Evolutionary conservation across 2,113 vertebrate genomes (phyloP), one percentile per base, ranked within the genome.

Genomic region (Pristiophorus japonicus): DNA sequence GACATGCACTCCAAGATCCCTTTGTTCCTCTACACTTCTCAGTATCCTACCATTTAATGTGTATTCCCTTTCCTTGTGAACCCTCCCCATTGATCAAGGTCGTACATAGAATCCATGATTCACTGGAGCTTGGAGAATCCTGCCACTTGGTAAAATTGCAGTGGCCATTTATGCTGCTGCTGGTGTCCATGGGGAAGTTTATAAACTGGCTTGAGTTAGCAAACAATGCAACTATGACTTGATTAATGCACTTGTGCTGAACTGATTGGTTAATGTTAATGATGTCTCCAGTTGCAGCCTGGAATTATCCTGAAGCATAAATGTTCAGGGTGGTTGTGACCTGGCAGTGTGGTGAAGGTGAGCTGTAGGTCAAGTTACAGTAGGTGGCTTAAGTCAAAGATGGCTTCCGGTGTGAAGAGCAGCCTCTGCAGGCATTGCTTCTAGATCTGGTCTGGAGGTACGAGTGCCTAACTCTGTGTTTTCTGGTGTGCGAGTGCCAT

Each of bases 261-360:
- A 81, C 16, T 81, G 78, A 81, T 81, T 81, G 78, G 78, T 18
- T 81, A 81, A 81, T 81, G 78, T 81, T 81, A 45, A 81, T 81
- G 75, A 81, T 38, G 78, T 45, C 4, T 4, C 38, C 78, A 22
- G 38, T 81, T 81, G 78, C 78, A 81, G 78, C 38, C 78, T 81
- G 78, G 20, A 45, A 45, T 81, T 20, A 81, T 22, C 78, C 18
- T 18, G 16, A 20, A 42, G 78, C n/a, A 81, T 81, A 42, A 42
- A 81, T 81, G 18, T 81, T 45, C 78, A 45, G 38, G 38, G 38
- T 42, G 38, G 38, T 45, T 42, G 38, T 81, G 78, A 81, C 38
- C 7, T 38, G 75, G 2, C 12, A 81, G 38, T 81, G 78, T 81
- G 38, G 75, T 81, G 78, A 45, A 45, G 7, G 78, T 20, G 4